A percentile compares a stretch with the other conserved stretches of the same genome.
Evolutionary conservation across 2,797 vertebrate species (phyloP).

Genomic region (Gadopsis marmoratus): DNA sequence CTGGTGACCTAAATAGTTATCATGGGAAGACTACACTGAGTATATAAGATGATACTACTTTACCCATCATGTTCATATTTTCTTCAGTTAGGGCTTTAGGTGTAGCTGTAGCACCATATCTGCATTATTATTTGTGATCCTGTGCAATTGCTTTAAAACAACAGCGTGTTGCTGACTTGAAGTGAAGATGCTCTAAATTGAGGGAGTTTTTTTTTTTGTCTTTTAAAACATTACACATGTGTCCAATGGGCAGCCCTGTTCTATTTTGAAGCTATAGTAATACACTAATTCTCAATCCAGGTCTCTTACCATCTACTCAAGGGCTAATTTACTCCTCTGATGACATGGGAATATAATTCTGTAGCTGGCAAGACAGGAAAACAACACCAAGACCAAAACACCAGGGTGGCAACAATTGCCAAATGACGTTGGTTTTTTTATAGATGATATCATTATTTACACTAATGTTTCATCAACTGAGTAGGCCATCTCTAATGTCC

Average conservation of each 20-base stretch:
- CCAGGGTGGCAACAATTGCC: background rate
- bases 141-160: background rate
- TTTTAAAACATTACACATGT: constrained; percentile 5
- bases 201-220: background rate
- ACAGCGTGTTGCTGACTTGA: background rate
- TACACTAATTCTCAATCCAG: background rate
- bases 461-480: background rate
- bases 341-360: background rate
- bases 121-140: background rate
- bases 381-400: background rate
- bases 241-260: background rate
- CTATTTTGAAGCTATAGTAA: background rate
- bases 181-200: background rate
- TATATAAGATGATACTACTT: background rate
- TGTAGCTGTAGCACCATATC: background rate
- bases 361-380: background rate
- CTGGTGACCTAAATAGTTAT: constrained; percentile 23
- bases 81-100: background rate
- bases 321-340: background rate
- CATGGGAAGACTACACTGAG: background rate
- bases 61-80: background rate
- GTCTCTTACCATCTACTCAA: background rate
- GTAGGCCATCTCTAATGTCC: background rate
- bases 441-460: constrained; percentile 6
- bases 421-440: background rate